Conservation (phyloP, 2,113 vertebrate species). For the Ailurus styani region DNA sequence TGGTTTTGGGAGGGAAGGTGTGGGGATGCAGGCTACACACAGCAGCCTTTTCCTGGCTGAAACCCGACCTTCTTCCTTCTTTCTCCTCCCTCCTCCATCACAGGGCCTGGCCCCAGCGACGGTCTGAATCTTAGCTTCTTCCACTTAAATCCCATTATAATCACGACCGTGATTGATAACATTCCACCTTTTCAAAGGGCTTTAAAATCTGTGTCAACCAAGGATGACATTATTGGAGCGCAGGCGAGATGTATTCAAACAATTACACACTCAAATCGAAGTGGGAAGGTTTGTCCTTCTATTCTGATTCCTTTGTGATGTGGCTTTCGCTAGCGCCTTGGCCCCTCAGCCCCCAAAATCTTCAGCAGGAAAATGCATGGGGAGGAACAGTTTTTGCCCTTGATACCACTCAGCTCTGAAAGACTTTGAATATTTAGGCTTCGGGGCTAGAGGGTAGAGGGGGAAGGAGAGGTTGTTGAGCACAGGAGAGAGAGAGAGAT, state of each 20-base stretch:
- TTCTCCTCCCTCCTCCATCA: neutral
- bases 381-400: slow-evolving; percentile 63
- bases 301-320: slow-evolving; percentile 61
- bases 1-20: neutral
- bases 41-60: neutral
- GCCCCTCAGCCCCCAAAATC: neutral
- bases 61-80: neutral
- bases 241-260: slow-evolving; percentile 71
- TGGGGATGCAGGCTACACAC: rapidly evolving
- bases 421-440: slow-evolving; percentile 49
- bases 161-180: slow-evolving; percentile 67
- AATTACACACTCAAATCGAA: slow-evolving; percentile 52
- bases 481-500: slow-evolving; percentile 39
- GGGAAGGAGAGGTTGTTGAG: neutral
- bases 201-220: slow-evolving; percentile 77
- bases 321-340: neutral
- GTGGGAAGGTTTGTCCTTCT: slow-evolving; percentile 65
- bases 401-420: slow-evolving; percentile 38
- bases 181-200: slow-evolving; percentile 74
- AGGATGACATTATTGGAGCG: slow-evolving; percentile 72
- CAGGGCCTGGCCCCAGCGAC: neutral
- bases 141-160: slow-evolving; percentile 60
- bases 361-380: slow-evolving; percentile 56
- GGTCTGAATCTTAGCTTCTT: slow-evolving; percentile 44
- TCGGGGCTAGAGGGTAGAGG: neutral